These are phyloP conservation scores for Nettapus auritus DNA, from an alignment of 2,113 vertebrate species.

Conservation along the genomic window DNA sequence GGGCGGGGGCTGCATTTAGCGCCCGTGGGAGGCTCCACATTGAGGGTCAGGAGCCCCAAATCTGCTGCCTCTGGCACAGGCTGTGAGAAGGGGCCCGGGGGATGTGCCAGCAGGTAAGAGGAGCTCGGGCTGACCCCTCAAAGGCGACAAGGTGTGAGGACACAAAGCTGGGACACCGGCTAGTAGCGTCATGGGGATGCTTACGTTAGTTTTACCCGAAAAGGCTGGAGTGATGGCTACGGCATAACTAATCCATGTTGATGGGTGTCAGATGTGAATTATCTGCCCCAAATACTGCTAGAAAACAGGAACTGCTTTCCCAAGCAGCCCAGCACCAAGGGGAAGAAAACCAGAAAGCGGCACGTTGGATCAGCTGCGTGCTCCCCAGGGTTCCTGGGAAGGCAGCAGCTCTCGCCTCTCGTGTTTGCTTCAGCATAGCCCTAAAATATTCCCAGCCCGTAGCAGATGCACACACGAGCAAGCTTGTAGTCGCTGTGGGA, in stretches of 20 bases:
- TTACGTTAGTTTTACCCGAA: background rate
- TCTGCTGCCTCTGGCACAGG: background rate
- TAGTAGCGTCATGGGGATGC: background rate
- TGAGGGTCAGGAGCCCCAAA: background rate
- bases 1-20: background rate
- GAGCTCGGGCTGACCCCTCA: background rate
- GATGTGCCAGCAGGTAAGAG: background rate
- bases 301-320: background rate
- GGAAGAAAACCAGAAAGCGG: background rate
- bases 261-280: background rate
- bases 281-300: background rate
- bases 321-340: background rate
- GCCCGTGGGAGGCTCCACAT: background rate
- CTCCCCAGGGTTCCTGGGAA: background rate
- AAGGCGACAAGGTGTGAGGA: background rate
- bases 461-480: background rate
- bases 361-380: background rate
- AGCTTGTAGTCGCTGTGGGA: background rate
- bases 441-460: background rate
- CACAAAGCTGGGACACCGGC: background rate
- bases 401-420: background rate
- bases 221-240: background rate
- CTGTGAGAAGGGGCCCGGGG: background rate
- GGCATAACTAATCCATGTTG: accelerated
- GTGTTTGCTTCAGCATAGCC: background rate